These are phyloP conservation scores for Anoplophora glabripennis DNA, from an alignment of 1,140 invertebrate genomes.

Conservation along the genomic window DNA sequence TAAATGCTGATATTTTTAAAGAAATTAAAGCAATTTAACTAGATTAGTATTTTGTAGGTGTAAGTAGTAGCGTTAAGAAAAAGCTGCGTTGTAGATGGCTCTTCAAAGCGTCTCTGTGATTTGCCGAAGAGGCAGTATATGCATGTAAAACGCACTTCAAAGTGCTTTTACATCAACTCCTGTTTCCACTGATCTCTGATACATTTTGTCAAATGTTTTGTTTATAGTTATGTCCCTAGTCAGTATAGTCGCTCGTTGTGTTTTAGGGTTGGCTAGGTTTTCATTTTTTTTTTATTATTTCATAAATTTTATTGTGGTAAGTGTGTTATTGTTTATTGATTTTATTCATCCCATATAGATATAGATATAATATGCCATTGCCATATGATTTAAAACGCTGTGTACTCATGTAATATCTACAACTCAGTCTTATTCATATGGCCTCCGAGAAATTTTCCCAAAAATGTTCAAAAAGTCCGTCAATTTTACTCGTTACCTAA, in stretches of 20 bases:
- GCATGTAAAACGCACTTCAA: slow-evolving; percentile 22
- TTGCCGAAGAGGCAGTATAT: slow-evolving; percentile 40
- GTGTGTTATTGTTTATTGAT: slow-evolving; percentile 36
- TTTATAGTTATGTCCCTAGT: slow-evolving; percentile 46
- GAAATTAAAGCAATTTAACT: slow-evolving; percentile 47
- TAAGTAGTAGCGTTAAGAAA: slow-evolving; percentile 17
- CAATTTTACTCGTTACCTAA: no score
- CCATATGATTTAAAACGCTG: slow-evolving; percentile 13
- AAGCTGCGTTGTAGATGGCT: slow-evolving; percentile 44
- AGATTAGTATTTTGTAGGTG: slow-evolving; percentile 27
- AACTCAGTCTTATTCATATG: no score
- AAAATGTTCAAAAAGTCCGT: no score
- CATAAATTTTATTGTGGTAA: slow-evolving; percentile 35
- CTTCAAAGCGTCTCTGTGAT: slow-evolving; percentile 52
- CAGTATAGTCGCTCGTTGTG: slow-evolving; percentile 46
- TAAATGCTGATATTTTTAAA: slow-evolving; percentile 46
- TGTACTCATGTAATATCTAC: no score
- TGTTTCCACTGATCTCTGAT: slow-evolving; percentile 49
- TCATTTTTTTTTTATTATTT: slow-evolving; percentile 32
- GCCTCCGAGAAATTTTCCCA: no score
- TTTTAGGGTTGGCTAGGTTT: slow-evolving; percentile 46
- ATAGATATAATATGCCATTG: slow-evolving; percentile 16
- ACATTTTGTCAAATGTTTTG: slow-evolving; percentile 42
- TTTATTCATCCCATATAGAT: no score
- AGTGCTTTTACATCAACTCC: slow-evolving; percentile 39